Evolutionary conservation across 2,113 vertebrate species (phyloP), one percentile per base, ranked within the genome.

Genomic region (Leuciscus idus): DNA sequence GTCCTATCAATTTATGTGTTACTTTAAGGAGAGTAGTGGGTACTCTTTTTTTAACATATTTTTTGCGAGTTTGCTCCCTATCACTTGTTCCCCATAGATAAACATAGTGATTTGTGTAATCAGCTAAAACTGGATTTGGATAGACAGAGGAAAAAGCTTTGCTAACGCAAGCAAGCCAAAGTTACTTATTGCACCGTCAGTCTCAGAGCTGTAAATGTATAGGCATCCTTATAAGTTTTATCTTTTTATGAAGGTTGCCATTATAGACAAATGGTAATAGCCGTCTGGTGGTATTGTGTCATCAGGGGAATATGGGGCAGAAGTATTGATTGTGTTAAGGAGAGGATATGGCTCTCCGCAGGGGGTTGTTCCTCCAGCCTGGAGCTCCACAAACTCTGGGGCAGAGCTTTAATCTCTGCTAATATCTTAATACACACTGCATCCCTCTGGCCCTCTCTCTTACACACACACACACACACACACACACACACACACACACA

Each of bases 331-430:
- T 91, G 84, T 85, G 85, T 83, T 82, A 79, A 85, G 48, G 80
- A 26, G 64, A 36, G 83, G 55, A 87, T 85, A 88, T 80, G 5
- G 85, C 83, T 86, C 48, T 91, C 90, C 70, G 52, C 61, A n/a
- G 90, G 92, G 89, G 89, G 84, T 81, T 87, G 90, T 90, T 92
- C 93, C 89, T 93, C 91, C 93, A 91, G 92, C 90, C 89, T 87
- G 87, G 89, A 91, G 90, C 91, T 88, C 89, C 91, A 91, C 90
- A 90, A 92, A 92, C 90, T 93, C 90, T 78, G 78, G 88, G 81
- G 89, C 91, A 92, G 90, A 90, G 92, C 95, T 95, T 95, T 95
- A 95, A 95, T 95, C 95, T 95, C 90, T 88, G 92, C 93, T 95
- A 95, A 95, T 94, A 93, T 95, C 93, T 94, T 94, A 95, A 94